Conservation (phyloP, 2,888 invertebrate genomes). For the Epirrita christyi region DNA sequence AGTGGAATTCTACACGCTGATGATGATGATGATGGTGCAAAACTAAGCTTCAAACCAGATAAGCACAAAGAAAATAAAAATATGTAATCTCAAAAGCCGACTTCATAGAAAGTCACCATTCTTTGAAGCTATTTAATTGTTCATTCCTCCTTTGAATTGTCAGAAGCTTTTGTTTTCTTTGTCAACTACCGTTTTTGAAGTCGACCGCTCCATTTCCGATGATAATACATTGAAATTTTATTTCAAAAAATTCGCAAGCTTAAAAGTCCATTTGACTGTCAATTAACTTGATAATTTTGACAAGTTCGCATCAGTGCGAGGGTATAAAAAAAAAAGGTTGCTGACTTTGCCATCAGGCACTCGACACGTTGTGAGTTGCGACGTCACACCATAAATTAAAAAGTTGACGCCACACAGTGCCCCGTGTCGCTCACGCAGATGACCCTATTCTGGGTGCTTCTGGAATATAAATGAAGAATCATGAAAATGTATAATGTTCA, state of each 20-base stretch:
- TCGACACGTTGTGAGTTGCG: conserved; percentile 37
- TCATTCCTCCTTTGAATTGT: conserved; percentile 23
- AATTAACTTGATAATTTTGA: conserved; percentile 29
- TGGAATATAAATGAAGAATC: no score
- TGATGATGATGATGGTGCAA: no score
- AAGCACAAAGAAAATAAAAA: conserved; percentile 17
- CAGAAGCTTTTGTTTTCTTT: conserved; percentile 18
- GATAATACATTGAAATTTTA: no score
- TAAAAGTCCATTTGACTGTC: conserved; percentile 17
- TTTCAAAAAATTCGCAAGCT: neutral
- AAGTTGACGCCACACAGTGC: conserved; percentile 44
- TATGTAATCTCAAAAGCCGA: conserved; percentile 19
- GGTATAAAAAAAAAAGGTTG: conserved; percentile 31
- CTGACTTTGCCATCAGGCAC: conserved; percentile 43
- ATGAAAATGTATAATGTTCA: no score
- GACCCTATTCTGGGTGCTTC: conserved; percentile 32
- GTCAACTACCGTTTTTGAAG: conserved; percentile 21
- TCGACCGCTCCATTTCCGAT: neutral
- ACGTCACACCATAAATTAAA: conserved; percentile 50
- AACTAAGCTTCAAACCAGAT: conserved; percentile 4
- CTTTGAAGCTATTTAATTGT: conserved; percentile 27
- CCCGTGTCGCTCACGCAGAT: conserved; percentile 23
- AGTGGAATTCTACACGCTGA: no score
- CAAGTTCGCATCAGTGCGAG: conserved; percentile 20
- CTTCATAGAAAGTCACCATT: conserved; percentile 12